Evolutionary conservation across 2,888 invertebrate species (phyloP), one percentile per base, ranked within the genome.

Genomic region (Phrixothrix hirtus): DNA sequence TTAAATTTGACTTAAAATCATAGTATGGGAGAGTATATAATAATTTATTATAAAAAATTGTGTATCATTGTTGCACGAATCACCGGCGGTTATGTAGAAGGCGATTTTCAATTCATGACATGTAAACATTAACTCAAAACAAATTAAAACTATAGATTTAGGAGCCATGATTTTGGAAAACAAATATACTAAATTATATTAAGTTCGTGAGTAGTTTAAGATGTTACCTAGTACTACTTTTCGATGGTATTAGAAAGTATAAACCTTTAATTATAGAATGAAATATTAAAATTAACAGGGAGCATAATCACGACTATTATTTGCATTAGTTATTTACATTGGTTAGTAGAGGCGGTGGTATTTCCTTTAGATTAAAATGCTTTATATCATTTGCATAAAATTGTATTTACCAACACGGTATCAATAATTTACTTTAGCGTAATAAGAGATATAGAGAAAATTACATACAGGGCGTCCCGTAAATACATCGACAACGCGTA

Each of bases 21-120:
- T 12, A 36, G 41, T 48, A 39, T 48, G 41, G 35, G 34, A 48
- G 47, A 47, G 47, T 39, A 39, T 47, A 48, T 51, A 46, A 55
- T 49, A 49, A 55, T 49, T 49, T 49, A 41, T 45, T 49, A 45
- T 45, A 55, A 49, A 49, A 54, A 55, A 55, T 49, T 48, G 39
- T 44, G 39, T 52, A 46, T 55, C 54, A 55, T 30, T 41, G 39
- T 12, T 39, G 48, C 54, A 55, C 54, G 54, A 32, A 48, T 55
- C 48, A 55, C 54, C 54, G 37, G 16, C 48, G 54, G 54, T 45
- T 34, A 55, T 41, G 32, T 42, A 42, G 12, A 32, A 38, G 42
- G 46, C 46, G 31, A 39, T 47, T 53, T 46, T 36, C 46, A 36
- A 32, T 47, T 39, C 48, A 42, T 41, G 48, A 48, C 48, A 48